Evolutionary conservation across 2,797 vertebrate species (phyloP).

Genomic region (Brachyrhaphis roseni): DNA sequence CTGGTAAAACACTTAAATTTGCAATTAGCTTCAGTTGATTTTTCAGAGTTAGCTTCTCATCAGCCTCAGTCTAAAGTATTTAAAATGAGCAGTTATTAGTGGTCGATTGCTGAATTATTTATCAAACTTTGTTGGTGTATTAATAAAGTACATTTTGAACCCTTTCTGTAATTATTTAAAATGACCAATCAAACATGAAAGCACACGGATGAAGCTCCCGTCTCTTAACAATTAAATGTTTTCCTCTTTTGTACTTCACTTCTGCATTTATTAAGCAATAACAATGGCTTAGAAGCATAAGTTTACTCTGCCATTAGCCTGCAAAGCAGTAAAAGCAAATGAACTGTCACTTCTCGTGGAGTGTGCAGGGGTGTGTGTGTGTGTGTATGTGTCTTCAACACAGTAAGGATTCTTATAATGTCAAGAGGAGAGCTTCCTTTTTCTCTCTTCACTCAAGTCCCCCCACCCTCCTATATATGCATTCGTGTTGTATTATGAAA

Average conservation of each 20-base stretch:
- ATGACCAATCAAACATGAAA: constrained; percentile 45
- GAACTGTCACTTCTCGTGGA: constrained; percentile 68
- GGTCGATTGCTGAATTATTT: constrained; percentile 44
- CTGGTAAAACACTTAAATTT: constrained; percentile 47
- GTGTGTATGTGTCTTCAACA: constrained; percentile 49
- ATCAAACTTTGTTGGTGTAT: constrained; percentile 29
- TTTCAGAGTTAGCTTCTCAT: constrained; percentile 27
- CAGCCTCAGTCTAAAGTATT: constrained; percentile 38
- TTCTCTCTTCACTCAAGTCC: constrained; percentile 32
- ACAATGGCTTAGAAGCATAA: constrained; percentile 60
- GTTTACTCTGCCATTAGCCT: constrained; percentile 75
- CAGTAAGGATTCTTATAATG: constrained; percentile 54
- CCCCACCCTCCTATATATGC: constrained; percentile 51
- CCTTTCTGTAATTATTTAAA: constrained; percentile 44
- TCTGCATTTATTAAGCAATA: constrained; percentile 77
- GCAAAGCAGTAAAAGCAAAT: constrained; percentile 72
- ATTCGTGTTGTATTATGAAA: constrained; percentile 76
- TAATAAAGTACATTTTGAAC: constrained; percentile 44
- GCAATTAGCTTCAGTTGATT: constrained; percentile 36
- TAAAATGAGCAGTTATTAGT: constrained; percentile 43
- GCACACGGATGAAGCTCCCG: constrained; percentile 25
- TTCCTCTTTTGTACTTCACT: constrained; percentile 61
- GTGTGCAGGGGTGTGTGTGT: constrained; percentile 33
- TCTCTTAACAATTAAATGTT: constrained; percentile 62
- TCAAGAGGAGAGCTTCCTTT: constrained; percentile 53